phyloP scores from a whole-genome alignment of 2,888 invertebrate genomes.

The Rhabditophanes sp. region DNA sequence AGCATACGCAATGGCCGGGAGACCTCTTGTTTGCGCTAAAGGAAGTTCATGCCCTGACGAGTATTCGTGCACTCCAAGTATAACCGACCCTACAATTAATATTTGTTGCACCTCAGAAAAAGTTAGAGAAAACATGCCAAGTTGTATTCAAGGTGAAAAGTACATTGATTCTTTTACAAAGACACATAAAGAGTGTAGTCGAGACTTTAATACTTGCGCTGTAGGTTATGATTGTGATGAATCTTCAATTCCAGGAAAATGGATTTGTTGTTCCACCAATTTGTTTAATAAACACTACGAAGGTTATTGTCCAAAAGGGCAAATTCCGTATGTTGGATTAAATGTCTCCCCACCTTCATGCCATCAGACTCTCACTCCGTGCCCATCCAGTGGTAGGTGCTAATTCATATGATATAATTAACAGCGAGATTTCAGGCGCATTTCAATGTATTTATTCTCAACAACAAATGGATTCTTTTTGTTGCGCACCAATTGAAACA shows the following conservation, averaged over 20 bases:
- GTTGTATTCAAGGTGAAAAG: too few relatives aligned
- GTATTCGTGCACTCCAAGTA: conserved; percentile 27
- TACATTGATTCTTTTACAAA: too few relatives aligned
- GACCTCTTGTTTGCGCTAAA: conserved; percentile 38
- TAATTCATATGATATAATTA: too few relatives aligned
- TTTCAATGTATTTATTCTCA: conserved; percentile 42
- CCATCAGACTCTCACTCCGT: conserved; percentile 38
- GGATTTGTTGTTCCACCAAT: conserved; percentile 31
- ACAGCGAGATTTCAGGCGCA: too few relatives aligned
- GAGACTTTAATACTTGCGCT: too few relatives aligned
- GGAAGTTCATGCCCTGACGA: conserved; percentile 21
- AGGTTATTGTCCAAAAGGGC: conserved; percentile 40
- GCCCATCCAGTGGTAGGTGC: conserved; percentile 33
- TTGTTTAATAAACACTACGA: conserved; percentile 12
- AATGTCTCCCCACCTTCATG: conserved; percentile 34
- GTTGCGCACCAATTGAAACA: conserved; percentile 41
- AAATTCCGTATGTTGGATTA: conserved; percentile 32
- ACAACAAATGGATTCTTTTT: conserved; percentile 40
- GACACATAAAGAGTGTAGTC: too few relatives aligned
- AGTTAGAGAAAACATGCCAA: too few relatives aligned
- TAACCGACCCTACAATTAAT: too few relatives aligned
- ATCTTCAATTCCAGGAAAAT: too few relatives aligned
- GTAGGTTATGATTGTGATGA: too few relatives aligned
- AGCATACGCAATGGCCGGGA: too few relatives aligned
- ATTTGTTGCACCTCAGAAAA: too few relatives aligned